phyloP scores from a whole-genome alignment of 2,888 invertebrate genomes.

The Pemphredon lugubris region DNA sequence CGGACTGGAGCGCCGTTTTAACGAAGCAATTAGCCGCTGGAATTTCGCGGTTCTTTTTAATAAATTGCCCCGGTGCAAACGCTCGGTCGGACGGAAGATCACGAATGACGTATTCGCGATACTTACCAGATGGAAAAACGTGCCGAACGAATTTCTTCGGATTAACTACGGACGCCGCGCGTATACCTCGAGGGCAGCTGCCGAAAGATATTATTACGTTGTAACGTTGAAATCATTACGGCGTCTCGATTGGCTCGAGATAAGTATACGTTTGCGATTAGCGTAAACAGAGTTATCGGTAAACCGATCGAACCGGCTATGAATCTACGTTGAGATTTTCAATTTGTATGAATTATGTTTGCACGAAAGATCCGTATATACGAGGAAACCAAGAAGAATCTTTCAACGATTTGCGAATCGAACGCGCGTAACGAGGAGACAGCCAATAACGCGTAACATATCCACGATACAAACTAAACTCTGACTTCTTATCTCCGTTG shows the following conservation, averaged over 20 bases:
- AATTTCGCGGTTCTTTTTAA: slow-evolving; percentile 46
- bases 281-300: no score
- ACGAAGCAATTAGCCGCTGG: slow-evolving; percentile 48
- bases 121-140: not conserved
- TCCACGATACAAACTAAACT: not conserved
- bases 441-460: not conserved
- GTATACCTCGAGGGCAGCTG: not conserved
- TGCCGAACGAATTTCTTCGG: slow-evolving; percentile 7
- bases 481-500: slow-evolving; percentile 7
- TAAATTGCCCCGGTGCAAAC: slow-evolving; percentile 31
- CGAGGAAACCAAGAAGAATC: no score
- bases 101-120: not conserved
- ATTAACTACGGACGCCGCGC: not conserved
- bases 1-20: slow-evolving; percentile 34
- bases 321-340: no score
- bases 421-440: no score
- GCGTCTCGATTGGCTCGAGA: no score
- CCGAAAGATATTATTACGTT: no score
- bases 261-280: no score
- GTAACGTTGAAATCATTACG: no score
- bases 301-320: no score
- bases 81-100: slow-evolving; percentile 14
- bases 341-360: no score
- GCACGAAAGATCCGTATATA: no score
- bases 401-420: no score